Conservation (phyloP, 64 coral and sea anemone species). For the Montipora foliosa region DNA sequence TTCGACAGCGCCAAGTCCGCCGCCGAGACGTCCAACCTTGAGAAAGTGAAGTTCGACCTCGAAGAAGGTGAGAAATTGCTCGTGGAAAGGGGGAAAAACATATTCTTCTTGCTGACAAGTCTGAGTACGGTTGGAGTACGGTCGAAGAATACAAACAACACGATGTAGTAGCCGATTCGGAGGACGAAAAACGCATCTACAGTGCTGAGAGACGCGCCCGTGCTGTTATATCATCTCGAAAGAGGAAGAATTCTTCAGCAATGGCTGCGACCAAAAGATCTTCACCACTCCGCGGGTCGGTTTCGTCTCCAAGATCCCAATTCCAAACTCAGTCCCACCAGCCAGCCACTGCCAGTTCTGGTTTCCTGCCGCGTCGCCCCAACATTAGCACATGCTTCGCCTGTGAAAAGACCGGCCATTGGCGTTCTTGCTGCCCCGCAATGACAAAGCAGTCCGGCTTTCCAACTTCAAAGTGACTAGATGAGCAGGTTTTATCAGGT, state of each 20-base stretch:
- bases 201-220: not conserved
- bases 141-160: conserved; percentile 14
- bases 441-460: not conserved
- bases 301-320: not conserved
- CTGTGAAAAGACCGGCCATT: not conserved
- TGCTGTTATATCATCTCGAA: not conserved
- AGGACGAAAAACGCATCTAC: not conserved
- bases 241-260: not conserved
- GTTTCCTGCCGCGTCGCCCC: not conserved
- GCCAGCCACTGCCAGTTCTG: not conserved
- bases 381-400: not conserved
- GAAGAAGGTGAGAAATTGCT: no score
- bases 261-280: not conserved
- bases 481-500: no score
- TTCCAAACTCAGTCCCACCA: not conserved
- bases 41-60: no score
- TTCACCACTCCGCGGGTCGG: not conserved
- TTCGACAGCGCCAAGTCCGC: no score
- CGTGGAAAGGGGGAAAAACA: no score
- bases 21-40: no score
- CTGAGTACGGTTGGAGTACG: not conserved
- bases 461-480: no score
- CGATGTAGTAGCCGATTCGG: not conserved
- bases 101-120: not conserved
- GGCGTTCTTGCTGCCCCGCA: not conserved